Evolutionary conservation across 92 coral and sea anemone species (phyloP).

Genomic region (Parazoanthus atlanticus): DNA sequence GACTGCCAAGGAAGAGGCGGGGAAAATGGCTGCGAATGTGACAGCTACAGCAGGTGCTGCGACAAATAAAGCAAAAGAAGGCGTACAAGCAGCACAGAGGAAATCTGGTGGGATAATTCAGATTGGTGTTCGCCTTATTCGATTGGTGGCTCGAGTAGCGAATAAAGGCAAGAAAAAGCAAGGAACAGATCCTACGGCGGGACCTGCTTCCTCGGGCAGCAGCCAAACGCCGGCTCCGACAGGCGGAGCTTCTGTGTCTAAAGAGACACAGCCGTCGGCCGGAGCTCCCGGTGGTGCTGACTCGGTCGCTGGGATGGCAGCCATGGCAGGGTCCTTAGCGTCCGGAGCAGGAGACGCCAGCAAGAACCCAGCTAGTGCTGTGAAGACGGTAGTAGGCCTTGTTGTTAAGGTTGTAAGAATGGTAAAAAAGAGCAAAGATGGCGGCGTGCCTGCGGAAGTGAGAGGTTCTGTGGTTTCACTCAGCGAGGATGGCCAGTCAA

Average conservation of each 20-base stretch:
- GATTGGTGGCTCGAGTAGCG: conserved; percentile 70
- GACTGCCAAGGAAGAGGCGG: conserved; percentile 51
- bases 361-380: conserved; percentile 51
- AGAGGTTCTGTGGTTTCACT: conserved; percentile 41
- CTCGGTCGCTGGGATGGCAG: conserved; percentile 44
- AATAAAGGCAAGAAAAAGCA: conserved; percentile 57
- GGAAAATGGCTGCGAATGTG: conserved; percentile 52
- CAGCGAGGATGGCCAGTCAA: conserved; percentile 25
- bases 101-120: conserved; percentile 82
- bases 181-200: background rate
- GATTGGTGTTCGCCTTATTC: conserved; percentile 73
- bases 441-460: conserved; percentile 20
- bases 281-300: conserved; percentile 46
- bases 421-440: conserved; percentile 54
- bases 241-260: conserved; percentile 30
- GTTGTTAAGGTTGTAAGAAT: conserved; percentile 56
- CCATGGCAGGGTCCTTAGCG: conserved; percentile 30
- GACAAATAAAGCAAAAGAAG: conserved; percentile 57
- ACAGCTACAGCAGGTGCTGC: conserved; percentile 56
- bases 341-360: conserved; percentile 43
- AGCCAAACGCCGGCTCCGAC: conserved; percentile 38
- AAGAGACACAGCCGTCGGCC: conserved; percentile 26
- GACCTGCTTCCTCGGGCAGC: conserved; percentile 5
- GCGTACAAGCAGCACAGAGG: conserved; percentile 61
- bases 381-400: conserved; percentile 49